A percentile compares a stretch with the other conserved stretches of the same genome.
Evolutionary conservation across 2,113 vertebrate species (phyloP).

Genomic region (Pelusios castaneus): DNA sequence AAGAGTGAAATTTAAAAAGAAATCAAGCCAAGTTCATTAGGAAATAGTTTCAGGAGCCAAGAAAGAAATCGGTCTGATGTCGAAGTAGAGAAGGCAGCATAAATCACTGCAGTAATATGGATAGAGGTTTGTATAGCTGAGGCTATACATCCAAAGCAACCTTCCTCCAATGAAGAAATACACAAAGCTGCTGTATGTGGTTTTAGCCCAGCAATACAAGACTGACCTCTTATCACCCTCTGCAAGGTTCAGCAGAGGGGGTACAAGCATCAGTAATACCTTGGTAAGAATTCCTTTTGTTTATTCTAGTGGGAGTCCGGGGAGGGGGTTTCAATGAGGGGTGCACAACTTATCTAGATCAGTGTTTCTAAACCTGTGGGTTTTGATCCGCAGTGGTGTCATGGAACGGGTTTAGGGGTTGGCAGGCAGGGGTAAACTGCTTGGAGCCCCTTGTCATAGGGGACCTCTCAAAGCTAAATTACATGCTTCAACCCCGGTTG

Average conservation of each 20-base stretch:
- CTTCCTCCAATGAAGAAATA: conserved; percentile 31
- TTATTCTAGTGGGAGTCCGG: neutral
- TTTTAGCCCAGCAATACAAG: conserved; percentile 50
- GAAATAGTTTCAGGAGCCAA: neutral
- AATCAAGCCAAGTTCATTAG: neutral
- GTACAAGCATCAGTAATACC: conserved; percentile 43
- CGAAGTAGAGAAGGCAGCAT: neutral
- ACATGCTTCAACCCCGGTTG: too few relatives aligned
- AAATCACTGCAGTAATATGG: neutral
- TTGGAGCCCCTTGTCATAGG: too few relatives aligned
- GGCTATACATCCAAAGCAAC: conserved; percentile 9
- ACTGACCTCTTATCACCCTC: conserved; percentile 53
- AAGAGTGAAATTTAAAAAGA: neutral
- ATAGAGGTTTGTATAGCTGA: conserved; percentile 21
- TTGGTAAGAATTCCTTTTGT: conserved; percentile 21
- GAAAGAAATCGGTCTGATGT: neutral
- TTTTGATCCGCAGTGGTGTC: too few relatives aligned
- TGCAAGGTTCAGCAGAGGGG: conserved; percentile 39
- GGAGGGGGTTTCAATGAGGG: too few relatives aligned
- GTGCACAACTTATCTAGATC: too few relatives aligned
- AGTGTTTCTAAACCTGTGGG: too few relatives aligned
- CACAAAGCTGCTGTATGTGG: conserved; percentile 40
- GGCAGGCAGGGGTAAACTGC: too few relatives aligned
- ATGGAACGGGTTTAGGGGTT: too few relatives aligned
- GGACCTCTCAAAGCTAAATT: too few relatives aligned